A percentile compares a stretch with the other conserved stretches of the same genome.
Evolutionary conservation across 2,113 vertebrate genomes (phyloP).

Genomic region (Salvelinus sp.): DNA sequence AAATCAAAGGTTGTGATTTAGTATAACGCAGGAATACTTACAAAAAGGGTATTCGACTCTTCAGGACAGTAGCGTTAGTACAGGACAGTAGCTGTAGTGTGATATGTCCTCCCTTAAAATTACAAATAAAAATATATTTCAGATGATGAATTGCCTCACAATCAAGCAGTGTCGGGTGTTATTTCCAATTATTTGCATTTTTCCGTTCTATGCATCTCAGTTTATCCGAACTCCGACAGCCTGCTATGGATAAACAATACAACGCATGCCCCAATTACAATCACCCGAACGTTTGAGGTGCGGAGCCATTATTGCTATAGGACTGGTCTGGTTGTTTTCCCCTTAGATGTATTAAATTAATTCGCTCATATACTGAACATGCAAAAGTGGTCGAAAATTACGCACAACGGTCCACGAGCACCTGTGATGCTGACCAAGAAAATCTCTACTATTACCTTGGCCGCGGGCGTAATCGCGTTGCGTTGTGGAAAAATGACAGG

Average conservation of each 20-base stretch:
- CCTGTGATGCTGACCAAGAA: conserved; percentile 45
- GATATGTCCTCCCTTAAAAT: not conserved
- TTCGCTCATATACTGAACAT: conserved; percentile 11
- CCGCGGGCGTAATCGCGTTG: not conserved
- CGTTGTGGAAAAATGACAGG: not conserved
- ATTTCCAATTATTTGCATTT: conserved; percentile 42
- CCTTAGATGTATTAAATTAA: conserved; percentile 3
- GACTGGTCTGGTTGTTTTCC: not conserved
- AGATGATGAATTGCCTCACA: not conserved
- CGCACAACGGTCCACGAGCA: conserved; percentile 51
- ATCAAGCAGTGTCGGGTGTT: conserved; percentile 35
- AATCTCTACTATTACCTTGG: not conserved
- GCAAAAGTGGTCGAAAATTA: conserved; percentile 11
- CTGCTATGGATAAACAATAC: conserved; percentile 34
- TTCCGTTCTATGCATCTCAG: conserved; percentile 34
- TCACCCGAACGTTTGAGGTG: conserved; percentile 23
- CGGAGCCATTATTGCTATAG: conserved; percentile 23
- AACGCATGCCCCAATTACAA: conserved; percentile 46
- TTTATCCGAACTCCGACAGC: conserved; percentile 47
- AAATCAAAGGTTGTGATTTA: not conserved
- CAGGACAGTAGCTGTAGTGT: not conserved
- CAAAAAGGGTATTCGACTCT: not conserved
- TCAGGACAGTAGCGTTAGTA: not conserved
- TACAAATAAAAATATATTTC: conserved; percentile 1
- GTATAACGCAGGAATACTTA: conserved; percentile 19